These are phyloP conservation scores for Thera obeliscata DNA, from an alignment of 2,888 invertebrate species.

Conservation along the genomic window DNA sequence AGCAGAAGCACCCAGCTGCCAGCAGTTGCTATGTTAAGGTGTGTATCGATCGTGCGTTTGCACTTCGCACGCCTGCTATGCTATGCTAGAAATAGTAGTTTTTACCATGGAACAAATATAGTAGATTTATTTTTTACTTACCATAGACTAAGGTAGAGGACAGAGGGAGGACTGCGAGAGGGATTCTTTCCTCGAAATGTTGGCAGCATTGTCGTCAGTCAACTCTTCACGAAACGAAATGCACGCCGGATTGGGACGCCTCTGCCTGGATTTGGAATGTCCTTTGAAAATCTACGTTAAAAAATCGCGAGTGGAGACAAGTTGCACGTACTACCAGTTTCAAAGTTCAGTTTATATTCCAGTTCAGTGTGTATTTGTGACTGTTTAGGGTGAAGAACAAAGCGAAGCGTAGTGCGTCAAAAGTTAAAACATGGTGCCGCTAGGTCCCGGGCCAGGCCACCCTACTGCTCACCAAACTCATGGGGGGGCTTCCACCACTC, in stretches of 20 bases:
- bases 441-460: conserved; percentile 87
- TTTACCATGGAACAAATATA: too few relatives aligned
- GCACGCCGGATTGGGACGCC: conserved; percentile 82
- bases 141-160: conserved; percentile 41
- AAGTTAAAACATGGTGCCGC: conserved; percentile 88
- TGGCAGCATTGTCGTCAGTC: conserved; percentile 69
- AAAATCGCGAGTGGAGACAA: conserved; percentile 63
- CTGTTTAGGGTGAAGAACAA: conserved; percentile 78
- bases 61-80: too few relatives aligned
- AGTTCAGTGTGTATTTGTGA: conserved; percentile 72
- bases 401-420: conserved; percentile 75
- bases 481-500: conserved; percentile 76
- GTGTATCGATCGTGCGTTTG: too few relatives aligned
- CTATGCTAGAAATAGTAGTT: too few relatives aligned
- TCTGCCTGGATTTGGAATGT: conserved; percentile 80
- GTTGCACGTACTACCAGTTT: conserved; percentile 56
- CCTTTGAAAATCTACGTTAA: conserved; percentile 77
- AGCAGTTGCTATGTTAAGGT: too few relatives aligned
- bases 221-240: conserved; percentile 82
- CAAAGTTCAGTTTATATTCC: conserved; percentile 60
- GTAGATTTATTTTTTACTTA: too few relatives aligned
- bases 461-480: conserved; percentile 81
- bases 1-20: too few relatives aligned
- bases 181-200: conserved; percentile 57
- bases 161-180: conserved; percentile 53